These are phyloP conservation scores for Tachycineta bicolor DNA, from an alignment of 2,113 vertebrate genomes.

Conservation along the genomic window DNA sequence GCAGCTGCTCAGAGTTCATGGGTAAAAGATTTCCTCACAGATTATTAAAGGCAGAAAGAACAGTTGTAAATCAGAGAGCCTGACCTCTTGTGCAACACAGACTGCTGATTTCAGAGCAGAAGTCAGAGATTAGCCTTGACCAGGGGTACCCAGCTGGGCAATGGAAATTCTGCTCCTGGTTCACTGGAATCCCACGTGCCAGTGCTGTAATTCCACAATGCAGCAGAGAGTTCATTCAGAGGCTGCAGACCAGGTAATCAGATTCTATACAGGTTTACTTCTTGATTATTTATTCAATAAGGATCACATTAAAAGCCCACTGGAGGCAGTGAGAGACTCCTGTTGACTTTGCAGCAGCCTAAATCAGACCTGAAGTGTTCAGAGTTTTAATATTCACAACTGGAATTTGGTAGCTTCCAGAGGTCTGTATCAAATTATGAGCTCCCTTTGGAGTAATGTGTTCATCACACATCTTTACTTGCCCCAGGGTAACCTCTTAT, in stretches of 20 bases:
- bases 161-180: background rate
- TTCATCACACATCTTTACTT: background rate
- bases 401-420: background rate
- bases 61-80: background rate
- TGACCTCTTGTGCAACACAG: background rate
- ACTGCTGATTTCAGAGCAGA: background rate
- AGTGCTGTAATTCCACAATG: background rate
- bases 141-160: background rate
- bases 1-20: background rate
- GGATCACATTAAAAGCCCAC: background rate
- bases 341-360: constrained; percentile 3
- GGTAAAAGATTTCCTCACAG: background rate
- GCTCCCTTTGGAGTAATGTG: background rate
- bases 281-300: constrained; percentile 35
- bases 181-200: background rate
- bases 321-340: background rate
- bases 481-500: background rate
- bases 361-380: background rate
- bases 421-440: background rate
- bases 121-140: background rate
- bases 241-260: constrained; percentile 11
- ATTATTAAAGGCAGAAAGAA: background rate
- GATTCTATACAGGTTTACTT: background rate
- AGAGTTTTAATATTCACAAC: background rate
- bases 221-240: background rate